Evolutionary conservation across 2,113 vertebrate genomes (phyloP).

Genomic region (pig (Sus scrofa)): T2T-Sscrofa CM000814.6:123769001-123769500

Average conservation of each 20-base stretch:
- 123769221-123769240: too few relatives aligned
- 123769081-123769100: too few relatives aligned
- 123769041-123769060: too few relatives aligned
- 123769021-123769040: too few relatives aligned
- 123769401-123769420: constrained; percentile 9
- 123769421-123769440: not conserved
- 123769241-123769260: not conserved
- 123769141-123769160: too few relatives aligned
- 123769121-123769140: too few relatives aligned
- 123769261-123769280: constrained; percentile 46
- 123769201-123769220: too few relatives aligned
- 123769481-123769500: constrained; percentile 28
- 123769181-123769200: too few relatives aligned
- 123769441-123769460: not conserved
- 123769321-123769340: not conserved
- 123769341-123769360: not conserved
- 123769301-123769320: not conserved
- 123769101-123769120: too few relatives aligned
- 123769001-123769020: not conserved
- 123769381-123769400: not conserved
- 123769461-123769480: constrained; percentile 22
- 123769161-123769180: too few relatives aligned
- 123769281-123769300: not conserved
- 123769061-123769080: too few relatives aligned
- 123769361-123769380: not conserved